These are phyloP conservation scores for Dichetophora obliterata DNA, from an alignment of 2,888 invertebrate species.

Conservation along the genomic window DNA sequence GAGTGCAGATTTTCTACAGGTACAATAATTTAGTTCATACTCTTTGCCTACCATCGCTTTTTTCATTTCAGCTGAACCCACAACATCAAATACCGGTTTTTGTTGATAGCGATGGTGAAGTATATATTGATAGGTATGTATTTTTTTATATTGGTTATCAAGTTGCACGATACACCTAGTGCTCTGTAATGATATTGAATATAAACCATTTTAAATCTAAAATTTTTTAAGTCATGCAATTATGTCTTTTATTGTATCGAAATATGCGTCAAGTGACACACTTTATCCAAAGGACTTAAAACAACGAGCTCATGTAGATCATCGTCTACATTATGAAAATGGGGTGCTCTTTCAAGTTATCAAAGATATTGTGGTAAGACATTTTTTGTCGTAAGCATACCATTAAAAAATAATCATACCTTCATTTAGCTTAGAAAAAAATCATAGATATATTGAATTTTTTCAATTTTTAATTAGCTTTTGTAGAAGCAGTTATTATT, in stretches of 20 bases:
- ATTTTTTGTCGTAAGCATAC: background rate
- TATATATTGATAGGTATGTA: conserved; percentile 71
- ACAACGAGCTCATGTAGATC: conserved; percentile 72
- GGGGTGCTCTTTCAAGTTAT: conserved; percentile 71
- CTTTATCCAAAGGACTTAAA: conserved; percentile 73
- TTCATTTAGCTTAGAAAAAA: no score
- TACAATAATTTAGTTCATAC: conserved; percentile 40
- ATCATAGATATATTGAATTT: no score
- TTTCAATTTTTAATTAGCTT: no score
- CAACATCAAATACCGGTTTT: conserved; percentile 74
- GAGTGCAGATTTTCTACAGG: conserved; percentile 68
- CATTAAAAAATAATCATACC: no score
- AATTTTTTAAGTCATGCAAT: conserved; percentile 70
- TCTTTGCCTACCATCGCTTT: background rate
- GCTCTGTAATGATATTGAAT: background rate
- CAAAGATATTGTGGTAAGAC: conserved; percentile 70
- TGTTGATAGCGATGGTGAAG: conserved; percentile 71
- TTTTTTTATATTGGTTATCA: background rate
- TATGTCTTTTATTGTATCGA: conserved; percentile 71
- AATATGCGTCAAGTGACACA: conserved; percentile 72
- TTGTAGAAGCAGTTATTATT: no score
- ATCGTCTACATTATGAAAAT: conserved; percentile 72
- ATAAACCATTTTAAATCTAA: background rate
- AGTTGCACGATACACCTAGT: background rate
- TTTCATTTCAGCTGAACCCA: conserved; percentile 71